phyloP scores from a whole-genome alignment of 1,140 invertebrate genomes.

The Drosophila rufa region DNA sequence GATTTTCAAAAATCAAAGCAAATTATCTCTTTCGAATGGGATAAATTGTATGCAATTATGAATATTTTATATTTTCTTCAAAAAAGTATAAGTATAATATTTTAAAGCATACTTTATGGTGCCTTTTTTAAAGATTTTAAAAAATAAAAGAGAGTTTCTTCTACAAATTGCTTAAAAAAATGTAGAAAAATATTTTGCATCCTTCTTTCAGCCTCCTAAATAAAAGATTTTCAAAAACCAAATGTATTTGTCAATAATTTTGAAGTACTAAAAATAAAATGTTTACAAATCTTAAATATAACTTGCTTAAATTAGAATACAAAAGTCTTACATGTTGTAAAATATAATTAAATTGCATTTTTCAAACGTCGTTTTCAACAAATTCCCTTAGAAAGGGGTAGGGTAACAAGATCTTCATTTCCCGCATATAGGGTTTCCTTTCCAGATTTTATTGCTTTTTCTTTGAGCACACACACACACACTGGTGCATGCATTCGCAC shows the following conservation, averaged over 20 bases:
- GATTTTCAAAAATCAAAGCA: neutral
- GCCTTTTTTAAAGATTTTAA: neutral
- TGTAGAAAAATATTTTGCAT: neutral
- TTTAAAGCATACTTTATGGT: neutral
- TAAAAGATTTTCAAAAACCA: neutral
- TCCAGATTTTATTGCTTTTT: constrained; percentile 48
- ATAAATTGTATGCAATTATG: neutral
- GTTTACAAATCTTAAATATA: no score
- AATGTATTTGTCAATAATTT: neutral
- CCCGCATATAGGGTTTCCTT: constrained; percentile 24
- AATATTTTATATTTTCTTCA: neutral
- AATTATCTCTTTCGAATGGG: neutral
- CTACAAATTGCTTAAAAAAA: neutral
- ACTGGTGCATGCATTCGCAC: constrained; percentile 4
- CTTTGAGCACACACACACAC: constrained; percentile 5
- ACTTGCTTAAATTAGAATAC: no score
- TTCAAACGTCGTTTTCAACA: neutral
- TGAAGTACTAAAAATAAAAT: neutral
- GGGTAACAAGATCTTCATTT: constrained; percentile 5
- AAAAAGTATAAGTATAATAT: neutral
- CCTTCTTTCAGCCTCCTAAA: neutral
- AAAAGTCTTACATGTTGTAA: neutral
- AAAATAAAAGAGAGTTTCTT: neutral
- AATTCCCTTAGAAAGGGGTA: neutral
- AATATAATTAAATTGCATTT: neutral